Evolutionary conservation across 2,888 invertebrate genomes (phyloP).

Genomic region (Heliothis peltigera): DNA sequence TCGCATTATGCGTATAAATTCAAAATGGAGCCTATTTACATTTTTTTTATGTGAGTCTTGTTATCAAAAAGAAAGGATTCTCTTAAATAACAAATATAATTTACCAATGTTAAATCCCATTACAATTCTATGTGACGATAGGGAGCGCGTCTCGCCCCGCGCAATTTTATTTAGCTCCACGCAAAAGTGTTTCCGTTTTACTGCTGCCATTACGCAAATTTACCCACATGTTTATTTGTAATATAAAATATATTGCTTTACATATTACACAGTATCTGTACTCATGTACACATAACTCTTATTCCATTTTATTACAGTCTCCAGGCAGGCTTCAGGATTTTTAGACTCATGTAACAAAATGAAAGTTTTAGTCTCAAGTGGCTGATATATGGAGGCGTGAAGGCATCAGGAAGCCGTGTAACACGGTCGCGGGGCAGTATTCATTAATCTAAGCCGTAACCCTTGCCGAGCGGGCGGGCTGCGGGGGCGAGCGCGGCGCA

Average conservation of each 20-base stretch:
- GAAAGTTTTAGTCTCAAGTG: conserved; percentile 59
- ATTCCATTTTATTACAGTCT: conserved; percentile 39
- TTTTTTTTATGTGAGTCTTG: background rate
- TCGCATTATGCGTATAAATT: background rate
- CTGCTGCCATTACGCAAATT: conserved; percentile 87
- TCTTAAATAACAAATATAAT: conserved; percentile 6
- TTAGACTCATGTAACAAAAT: conserved; percentile 41
- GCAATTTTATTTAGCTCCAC: conserved; percentile 61
- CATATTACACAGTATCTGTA: conserved; percentile 69
- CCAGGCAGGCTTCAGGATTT: conserved; percentile 39
- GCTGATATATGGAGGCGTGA: conserved; percentile 63
- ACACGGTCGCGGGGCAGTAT: conserved; percentile 64
- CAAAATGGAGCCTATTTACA: background rate
- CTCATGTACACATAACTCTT: conserved; percentile 60
- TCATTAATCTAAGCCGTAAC: conserved; percentile 81
- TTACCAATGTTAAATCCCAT: conserved; percentile 6
- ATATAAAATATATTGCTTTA: conserved; percentile 85
- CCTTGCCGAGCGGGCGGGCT: conserved; percentile 70
- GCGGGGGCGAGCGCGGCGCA: conserved; percentile 42
- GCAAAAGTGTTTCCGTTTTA: conserved; percentile 77
- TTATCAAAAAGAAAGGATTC: background rate
- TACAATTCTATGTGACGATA: conserved; percentile 13
- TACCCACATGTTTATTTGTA: conserved; percentile 89
- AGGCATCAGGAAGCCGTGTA: conserved; percentile 60
- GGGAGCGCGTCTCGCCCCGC: conserved; percentile 33